phyloP scores from a whole-genome alignment of 1,140 invertebrate genomes.

The Leptoteleia sp. region DNA sequence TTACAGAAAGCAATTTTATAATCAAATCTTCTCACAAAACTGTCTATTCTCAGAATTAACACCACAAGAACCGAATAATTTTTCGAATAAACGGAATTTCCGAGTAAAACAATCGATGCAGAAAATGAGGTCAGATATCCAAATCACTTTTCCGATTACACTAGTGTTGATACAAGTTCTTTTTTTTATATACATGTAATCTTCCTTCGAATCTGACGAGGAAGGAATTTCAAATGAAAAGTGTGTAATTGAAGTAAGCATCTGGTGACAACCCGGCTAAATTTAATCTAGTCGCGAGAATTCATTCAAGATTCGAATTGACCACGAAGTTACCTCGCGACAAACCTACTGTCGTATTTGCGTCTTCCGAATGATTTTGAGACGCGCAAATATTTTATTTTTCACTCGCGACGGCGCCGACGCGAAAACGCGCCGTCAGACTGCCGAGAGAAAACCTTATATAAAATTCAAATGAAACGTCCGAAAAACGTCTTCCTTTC shows the following conservation, averaged over 20 bases:
- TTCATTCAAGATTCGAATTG: conserved; percentile 16
- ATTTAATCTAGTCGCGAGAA: conserved; percentile 12
- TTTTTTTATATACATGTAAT: no score
- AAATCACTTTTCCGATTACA: no score
- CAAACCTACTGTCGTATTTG: conserved; percentile 16
- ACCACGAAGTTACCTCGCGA: conserved; percentile 15
- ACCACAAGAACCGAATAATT: no score
- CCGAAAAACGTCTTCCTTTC: conserved; percentile 10
- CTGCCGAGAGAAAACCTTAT: conserved; percentile 14
- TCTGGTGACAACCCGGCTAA: conserved; percentile 21
- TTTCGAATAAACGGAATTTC: no score
- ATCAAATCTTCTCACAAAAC: no score
- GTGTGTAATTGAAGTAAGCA: not conserved
- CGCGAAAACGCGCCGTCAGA: conserved; percentile 16
- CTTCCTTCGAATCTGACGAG: no score
- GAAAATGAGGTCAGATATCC: no score
- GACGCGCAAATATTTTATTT: conserved; percentile 41
- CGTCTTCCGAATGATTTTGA: conserved; percentile 39
- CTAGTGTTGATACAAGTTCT: no score
- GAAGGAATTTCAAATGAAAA: no score
- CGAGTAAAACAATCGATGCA: no score
- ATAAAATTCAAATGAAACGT: conserved; percentile 7
- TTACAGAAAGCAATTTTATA: no score
- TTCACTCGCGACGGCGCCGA: conserved; percentile 23
- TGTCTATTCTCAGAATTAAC: no score